phyloP scores from a whole-genome alignment of 2,888 invertebrate species.

The Drosophila pullipes region DNA sequence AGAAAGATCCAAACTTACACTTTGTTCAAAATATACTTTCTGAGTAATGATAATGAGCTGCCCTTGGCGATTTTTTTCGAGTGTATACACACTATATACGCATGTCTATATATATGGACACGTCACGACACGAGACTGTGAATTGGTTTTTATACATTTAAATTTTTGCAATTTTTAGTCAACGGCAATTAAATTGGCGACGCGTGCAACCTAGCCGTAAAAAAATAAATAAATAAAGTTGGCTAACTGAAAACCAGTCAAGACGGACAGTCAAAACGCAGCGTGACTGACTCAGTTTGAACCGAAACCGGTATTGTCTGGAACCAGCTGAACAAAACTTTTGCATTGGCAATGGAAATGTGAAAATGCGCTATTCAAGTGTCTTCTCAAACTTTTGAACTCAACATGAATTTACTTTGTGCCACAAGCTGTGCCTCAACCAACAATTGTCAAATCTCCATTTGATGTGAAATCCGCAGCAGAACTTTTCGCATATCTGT shows the following conservation, averaged over 20 bases:
- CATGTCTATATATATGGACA: slow-evolving; percentile 9
- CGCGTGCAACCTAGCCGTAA: slow-evolving; percentile 76
- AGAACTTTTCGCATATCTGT: slow-evolving; percentile 52
- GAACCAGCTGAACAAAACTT: slow-evolving; percentile 5
- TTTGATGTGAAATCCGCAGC: slow-evolving; percentile 51
- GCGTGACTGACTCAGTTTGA: slow-evolving; percentile 16
- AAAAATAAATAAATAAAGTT: slow-evolving; percentile 34
- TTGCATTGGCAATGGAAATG: slow-evolving; percentile 13
- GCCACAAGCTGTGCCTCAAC: slow-evolving; percentile 13
- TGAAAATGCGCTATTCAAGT: slow-evolving; percentile 14
- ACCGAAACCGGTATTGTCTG: slow-evolving; percentile 26
- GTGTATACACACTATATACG: neutral
- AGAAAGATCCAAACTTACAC: neutral
- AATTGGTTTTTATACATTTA: slow-evolving; percentile 45
- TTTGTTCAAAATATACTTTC: neutral
- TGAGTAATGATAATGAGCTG: neutral
- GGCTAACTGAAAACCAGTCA: slow-evolving; percentile 22
- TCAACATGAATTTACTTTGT: slow-evolving; percentile 20
- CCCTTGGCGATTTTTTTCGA: neutral
- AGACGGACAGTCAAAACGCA: neutral
- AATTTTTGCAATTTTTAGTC: slow-evolving; percentile 70
- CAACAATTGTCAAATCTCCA: slow-evolving; percentile 66
- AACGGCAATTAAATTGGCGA: slow-evolving; percentile 72
- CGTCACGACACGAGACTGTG: slow-evolving; percentile 33
- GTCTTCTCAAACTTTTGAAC: slow-evolving; percentile 4